phyloP scores from a whole-genome alignment of 2,888 invertebrate species.

The Phortica magna region DNA sequence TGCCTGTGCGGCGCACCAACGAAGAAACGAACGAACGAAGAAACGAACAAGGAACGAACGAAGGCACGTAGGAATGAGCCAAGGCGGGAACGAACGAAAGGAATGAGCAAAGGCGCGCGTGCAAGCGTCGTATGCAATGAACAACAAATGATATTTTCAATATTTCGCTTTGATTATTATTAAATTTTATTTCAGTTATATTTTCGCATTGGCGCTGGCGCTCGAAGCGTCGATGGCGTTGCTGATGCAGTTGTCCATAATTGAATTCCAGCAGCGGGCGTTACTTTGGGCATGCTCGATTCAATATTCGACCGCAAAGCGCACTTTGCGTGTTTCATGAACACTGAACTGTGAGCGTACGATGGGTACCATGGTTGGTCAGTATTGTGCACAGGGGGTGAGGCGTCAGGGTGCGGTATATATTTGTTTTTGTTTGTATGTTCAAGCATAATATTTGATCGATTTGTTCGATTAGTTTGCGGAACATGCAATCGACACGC shows the following conservation, averaged over 20 bases:
- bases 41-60: too few relatives aligned
- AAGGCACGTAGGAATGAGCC: too few relatives aligned
- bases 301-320: conserved; percentile 43
- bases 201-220: conserved; percentile 67
- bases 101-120: conserved; percentile 43
- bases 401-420: background rate
- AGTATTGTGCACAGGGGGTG: background rate
- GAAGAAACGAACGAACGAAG: too few relatives aligned
- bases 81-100: too few relatives aligned
- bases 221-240: conserved; percentile 53
- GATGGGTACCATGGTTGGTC: background rate
- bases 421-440: conserved; percentile 35
- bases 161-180: conserved; percentile 43
- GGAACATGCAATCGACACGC: conserved; percentile 72
- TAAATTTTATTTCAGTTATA: conserved; percentile 63
- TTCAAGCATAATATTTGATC: conserved; percentile 62
- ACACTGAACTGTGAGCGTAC: background rate
- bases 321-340: conserved; percentile 23
- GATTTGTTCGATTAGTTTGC: conserved; percentile 70
- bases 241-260: conserved; percentile 62
- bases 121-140: conserved; percentile 40
- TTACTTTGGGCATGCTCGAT: conserved; percentile 50
- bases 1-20: too few relatives aligned
- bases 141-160: conserved; percentile 28
- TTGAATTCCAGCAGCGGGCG: conserved; percentile 74